Percentiles rank a stretch among this genome's conserved stretches.
Conservation (phyloP, 64 coral and sea anemone genomes). For the Pachyseris speciosa region DNA sequence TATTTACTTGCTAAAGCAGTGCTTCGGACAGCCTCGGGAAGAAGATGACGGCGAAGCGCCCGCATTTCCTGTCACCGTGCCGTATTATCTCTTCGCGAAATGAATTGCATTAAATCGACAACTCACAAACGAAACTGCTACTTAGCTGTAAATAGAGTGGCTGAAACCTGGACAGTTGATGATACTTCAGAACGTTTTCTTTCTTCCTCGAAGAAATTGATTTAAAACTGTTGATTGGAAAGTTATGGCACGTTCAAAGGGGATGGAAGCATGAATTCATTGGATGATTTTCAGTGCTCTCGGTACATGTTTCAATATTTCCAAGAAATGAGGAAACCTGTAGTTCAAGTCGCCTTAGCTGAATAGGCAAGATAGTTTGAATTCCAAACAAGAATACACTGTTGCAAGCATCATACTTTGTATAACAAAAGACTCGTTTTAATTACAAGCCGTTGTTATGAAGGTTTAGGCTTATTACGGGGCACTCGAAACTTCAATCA, state of each 20-base stretch:
- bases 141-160: too few species aligned
- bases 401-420: background rate
- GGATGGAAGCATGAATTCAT: background rate
- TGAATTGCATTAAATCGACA: background rate
- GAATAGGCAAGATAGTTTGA: background rate
- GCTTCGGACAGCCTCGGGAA: background rate
- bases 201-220: background rate
- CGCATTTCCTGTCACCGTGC: slow-evolving; percentile 11
- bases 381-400: background rate
- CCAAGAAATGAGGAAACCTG: background rate
- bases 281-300: background rate
- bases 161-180: background rate
- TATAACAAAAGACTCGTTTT: background rate
- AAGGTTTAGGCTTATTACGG: too few species aligned
- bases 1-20: slow-evolving; percentile 60
- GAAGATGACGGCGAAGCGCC: background rate
- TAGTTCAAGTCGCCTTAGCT: background rate
- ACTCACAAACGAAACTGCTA: background rate
- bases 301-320: background rate
- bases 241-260: background rate
- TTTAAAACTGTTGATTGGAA: background rate
- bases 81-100: slow-evolving; percentile 21
- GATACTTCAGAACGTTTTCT: background rate
- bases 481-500: too few species aligned
- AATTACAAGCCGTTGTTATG: too few species aligned